phyloP scores from a whole-genome alignment of 2,888 invertebrate species.

The Stenotaenia linearis region DNA sequence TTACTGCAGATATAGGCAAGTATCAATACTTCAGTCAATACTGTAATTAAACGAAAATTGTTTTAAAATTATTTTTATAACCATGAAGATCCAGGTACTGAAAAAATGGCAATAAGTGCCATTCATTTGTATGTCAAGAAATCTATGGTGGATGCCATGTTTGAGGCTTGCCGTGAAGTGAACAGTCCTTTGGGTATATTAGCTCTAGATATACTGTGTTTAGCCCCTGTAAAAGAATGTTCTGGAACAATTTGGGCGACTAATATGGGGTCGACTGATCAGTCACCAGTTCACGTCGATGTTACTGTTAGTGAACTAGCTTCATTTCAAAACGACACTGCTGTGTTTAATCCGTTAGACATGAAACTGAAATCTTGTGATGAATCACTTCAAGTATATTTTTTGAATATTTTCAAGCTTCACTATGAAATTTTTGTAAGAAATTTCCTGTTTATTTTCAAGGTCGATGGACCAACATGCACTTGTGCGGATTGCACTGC shows the following conservation, averaged over 20 bases:
- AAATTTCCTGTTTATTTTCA: background rate
- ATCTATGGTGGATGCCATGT: background rate
- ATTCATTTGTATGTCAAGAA: background rate
- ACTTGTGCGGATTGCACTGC: background rate
- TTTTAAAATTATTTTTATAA: background rate
- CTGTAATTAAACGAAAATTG: too few relatives aligned
- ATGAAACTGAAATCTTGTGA: too few relatives aligned
- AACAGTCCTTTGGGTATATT: background rate
- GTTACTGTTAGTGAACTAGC: background rate
- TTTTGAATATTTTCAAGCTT: too few relatives aligned
- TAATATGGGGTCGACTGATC: background rate
- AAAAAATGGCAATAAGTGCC: background rate
- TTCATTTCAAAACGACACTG: too few relatives aligned
- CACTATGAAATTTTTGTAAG: too few relatives aligned
- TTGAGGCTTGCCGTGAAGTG: background rate
- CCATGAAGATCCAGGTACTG: background rate
- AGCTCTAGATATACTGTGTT: background rate
- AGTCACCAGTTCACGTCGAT: background rate
- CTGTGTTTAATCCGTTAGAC: too few relatives aligned
- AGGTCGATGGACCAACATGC: constrained; percentile 38
- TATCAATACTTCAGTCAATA: background rate
- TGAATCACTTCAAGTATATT: too few relatives aligned
- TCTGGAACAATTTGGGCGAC: background rate
- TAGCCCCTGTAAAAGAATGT: background rate
- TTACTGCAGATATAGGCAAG: too few relatives aligned